These are phyloP conservation scores for Drosophila tanythrix DNA, from an alignment of 2,888 invertebrate genomes.

Conservation along the genomic window DNA sequence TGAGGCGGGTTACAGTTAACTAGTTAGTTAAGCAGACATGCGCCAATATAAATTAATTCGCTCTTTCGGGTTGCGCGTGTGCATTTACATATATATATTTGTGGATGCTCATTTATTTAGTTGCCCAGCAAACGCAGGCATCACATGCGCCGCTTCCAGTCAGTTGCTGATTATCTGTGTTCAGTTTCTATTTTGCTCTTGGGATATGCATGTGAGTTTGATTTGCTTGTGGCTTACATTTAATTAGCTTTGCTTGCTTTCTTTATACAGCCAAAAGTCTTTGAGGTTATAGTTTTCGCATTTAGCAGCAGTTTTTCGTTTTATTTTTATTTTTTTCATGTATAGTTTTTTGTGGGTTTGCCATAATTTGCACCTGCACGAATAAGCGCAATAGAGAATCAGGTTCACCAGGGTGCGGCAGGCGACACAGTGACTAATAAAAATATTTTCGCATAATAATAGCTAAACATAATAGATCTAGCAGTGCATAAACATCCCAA, in stretches of 20 bases:
- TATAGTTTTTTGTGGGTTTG: slow-evolving; percentile 7
- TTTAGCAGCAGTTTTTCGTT: slow-evolving; percentile 1
- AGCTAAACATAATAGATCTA: neutral
- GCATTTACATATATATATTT: slow-evolving; percentile 24
- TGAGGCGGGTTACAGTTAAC: slow-evolving; percentile 55
- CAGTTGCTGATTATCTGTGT: slow-evolving; percentile 17
- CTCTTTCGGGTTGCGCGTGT: slow-evolving; percentile 32
- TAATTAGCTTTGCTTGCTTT: slow-evolving; percentile 15
- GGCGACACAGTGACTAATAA: slow-evolving; percentile 38
- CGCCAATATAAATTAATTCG: slow-evolving; percentile 53
- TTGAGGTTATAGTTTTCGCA: slow-evolving; percentile 32
- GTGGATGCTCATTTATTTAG: slow-evolving; percentile 14
- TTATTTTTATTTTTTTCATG: neutral
- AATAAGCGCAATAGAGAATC: slow-evolving; percentile 62
- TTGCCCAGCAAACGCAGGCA: slow-evolving; percentile 48
- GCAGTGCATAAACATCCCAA: neutral
- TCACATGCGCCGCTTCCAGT: slow-evolving; percentile 64
- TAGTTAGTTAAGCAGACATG: slow-evolving; percentile 58
- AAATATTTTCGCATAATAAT: neutral
- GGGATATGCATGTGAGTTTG: slow-evolving; percentile 21
- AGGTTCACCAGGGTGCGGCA: slow-evolving; percentile 59
- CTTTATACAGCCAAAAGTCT: slow-evolving; percentile 17
- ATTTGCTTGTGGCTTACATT: slow-evolving; percentile 41
- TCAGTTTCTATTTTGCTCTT: slow-evolving; percentile 14
- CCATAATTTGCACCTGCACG: slow-evolving; percentile 72